Conservation (phyloP, 1,140 invertebrate genomes). For the Musca domestica region DNA sequence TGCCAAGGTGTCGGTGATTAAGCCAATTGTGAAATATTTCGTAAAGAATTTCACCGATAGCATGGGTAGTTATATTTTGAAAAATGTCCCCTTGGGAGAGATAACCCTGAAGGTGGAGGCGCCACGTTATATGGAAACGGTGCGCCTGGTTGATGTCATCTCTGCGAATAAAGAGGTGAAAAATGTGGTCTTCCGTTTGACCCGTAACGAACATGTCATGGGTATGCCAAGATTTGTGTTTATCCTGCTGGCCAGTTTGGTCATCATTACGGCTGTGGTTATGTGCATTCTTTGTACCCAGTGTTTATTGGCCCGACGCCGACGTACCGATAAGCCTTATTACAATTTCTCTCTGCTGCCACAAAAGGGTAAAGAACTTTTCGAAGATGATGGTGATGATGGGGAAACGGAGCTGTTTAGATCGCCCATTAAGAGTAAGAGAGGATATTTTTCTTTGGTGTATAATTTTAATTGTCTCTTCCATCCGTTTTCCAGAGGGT, state of each 20-base stretch:
- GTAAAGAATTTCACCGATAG: conserved; percentile 52
- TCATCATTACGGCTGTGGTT: conserved; percentile 42
- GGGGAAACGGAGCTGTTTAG: conserved; percentile 65
- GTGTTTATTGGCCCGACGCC: conserved; percentile 46
- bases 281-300: conserved; percentile 46
- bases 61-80: conserved; percentile 62
- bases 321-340: conserved; percentile 40
- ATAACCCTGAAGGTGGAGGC: conserved; percentile 61
- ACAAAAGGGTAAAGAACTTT: conserved; percentile 50
- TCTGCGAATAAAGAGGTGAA: conserved; percentile 50
- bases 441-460: not conserved
- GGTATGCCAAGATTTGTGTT: conserved; percentile 73
- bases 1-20: conserved; percentile 57
- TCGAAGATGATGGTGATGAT: conserved; percentile 53
- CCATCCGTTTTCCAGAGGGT: conserved; percentile 30
- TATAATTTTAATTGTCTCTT: conserved; percentile 4
- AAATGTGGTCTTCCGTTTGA: conserved; percentile 66
- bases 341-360: conserved; percentile 55
- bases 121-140: conserved; percentile 57
- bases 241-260: conserved; percentile 64
- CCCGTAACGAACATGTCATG: conserved; percentile 64
- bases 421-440: conserved; percentile 58
- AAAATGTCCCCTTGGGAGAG: conserved; percentile 57
- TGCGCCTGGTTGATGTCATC: conserved; percentile 57
- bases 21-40: conserved; percentile 40